These are phyloP conservation scores for Grantiella picta DNA, from an alignment of 2,113 vertebrate species.

Conservation along the genomic window DNA sequence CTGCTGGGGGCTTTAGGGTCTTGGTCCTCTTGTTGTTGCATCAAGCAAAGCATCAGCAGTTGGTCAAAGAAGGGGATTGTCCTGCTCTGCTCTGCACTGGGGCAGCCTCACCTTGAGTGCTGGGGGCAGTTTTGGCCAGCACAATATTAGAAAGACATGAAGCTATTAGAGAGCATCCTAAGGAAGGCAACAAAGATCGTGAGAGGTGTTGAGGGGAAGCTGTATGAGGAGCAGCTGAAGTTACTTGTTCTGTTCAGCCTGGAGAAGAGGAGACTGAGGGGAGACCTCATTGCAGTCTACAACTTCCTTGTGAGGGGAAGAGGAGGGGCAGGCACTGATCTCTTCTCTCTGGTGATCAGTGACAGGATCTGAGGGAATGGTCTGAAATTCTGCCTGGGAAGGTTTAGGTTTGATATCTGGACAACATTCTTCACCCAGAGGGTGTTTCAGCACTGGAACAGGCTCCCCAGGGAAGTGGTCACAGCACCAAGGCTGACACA, in stretches of 20 bases:
- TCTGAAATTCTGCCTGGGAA: neutral
- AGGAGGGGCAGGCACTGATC: neutral
- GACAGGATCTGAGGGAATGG: neutral
- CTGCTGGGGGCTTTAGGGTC: neutral
- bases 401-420: neutral
- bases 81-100: fast-evolving
- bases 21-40: neutral
- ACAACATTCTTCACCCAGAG: neutral
- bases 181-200: neutral
- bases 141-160: neutral
- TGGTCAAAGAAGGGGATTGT: neutral
- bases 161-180: fast-evolving
- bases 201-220: neutral
- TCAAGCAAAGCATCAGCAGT: neutral
- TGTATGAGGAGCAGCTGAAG: fast-evolving
- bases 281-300: neutral
- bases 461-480: neutral
- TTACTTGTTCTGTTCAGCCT: neutral
- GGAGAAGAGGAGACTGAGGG: neutral
- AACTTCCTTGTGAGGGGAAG: fast-evolving
- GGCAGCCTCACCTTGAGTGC: fast-evolving
- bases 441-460: fast-evolving
- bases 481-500: neutral
- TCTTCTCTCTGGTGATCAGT: neutral
- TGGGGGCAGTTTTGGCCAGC: fast-evolving